A percentile compares a stretch with the other conserved stretches of the same genome.
Conservation (phyloP, 2,113 vertebrate genomes). For the Sorex araneus region DNA sequence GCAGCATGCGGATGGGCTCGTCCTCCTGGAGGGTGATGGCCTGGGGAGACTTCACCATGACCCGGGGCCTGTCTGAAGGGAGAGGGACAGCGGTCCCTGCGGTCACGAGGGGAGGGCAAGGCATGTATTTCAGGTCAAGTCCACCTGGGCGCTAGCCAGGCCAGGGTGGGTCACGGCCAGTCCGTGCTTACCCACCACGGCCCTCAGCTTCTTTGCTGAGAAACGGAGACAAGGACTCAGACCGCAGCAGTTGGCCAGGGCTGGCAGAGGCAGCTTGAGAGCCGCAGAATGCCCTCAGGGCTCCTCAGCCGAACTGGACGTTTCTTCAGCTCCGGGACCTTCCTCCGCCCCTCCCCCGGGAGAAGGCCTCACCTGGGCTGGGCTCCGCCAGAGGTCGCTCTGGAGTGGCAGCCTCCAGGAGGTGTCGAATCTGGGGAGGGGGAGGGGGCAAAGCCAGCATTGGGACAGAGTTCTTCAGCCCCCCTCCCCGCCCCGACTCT, state of each 20-base stretch:
- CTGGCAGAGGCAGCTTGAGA: too few species aligned
- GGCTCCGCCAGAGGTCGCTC: conserved; percentile 64
- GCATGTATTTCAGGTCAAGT: background rate
- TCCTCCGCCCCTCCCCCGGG: conserved; percentile 1
- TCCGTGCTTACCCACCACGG: background rate
- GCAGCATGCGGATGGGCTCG: conserved; percentile 83
- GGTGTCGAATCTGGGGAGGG: conserved; percentile 80
- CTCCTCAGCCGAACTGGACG: background rate
- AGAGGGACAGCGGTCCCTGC: conserved; percentile 7
- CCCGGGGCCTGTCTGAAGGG: conserved; percentile 46
- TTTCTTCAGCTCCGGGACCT: background rate
- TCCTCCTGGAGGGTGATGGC: conserved; percentile 91
- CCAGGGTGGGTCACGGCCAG: background rate
- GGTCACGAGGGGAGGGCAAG: background rate
- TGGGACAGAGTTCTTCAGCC: background rate
- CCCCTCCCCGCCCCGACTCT: background rate
- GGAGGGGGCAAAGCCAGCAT: background rate
- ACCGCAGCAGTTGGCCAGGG: background rate
- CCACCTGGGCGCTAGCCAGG: background rate
- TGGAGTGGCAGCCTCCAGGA: conserved; percentile 80
- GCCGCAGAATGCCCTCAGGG: background rate
- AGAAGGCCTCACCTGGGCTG: background rate
- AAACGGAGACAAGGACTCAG: background rate
- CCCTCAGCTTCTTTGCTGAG: conserved; percentile 19
- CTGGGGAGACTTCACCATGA: conserved; percentile 81